phyloP scores from a whole-genome alignment of 1,140 invertebrate species.

The Aphaenogaster ashmeadi region DNA sequence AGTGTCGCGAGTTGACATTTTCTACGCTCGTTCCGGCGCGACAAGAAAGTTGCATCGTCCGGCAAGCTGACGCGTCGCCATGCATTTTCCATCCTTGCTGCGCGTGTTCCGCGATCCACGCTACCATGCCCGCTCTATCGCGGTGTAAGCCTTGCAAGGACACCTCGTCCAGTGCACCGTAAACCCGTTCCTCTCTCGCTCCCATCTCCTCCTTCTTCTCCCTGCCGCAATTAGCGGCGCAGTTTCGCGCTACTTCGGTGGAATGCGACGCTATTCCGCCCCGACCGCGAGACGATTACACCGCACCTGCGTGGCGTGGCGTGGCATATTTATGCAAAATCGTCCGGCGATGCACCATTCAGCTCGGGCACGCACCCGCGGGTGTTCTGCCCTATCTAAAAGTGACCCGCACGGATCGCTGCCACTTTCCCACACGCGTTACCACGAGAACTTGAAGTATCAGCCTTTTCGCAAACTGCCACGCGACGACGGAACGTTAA shows the following conservation, averaged over 20 bases:
- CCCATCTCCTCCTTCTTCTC: background rate
- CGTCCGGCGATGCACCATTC: conserved; percentile 7
- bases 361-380: background rate
- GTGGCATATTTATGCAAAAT: conserved; percentile 10
- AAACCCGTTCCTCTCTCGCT: conserved; percentile 69
- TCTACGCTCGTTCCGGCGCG: background rate
- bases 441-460: background rate
- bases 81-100: conserved; percentile 14
- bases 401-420: background rate
- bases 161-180: conserved; percentile 50
- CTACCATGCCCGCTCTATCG: background rate
- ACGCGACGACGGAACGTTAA: background rate
- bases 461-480: background rate
- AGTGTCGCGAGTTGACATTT: conserved; percentile 3
- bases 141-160: conserved; percentile 65
- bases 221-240: conserved; percentile 53
- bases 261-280: conserved; percentile 61
- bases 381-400: conserved; percentile 14
- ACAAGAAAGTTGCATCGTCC: conserved; percentile 16
- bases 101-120: background rate
- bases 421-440: conserved; percentile 1
- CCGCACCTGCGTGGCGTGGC: conserved; percentile 1
- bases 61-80: background rate
- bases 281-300: conserved; percentile 43
- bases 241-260: conserved; percentile 44